A percentile compares a stretch with the other conserved stretches of the same genome.
Conservation (phyloP, 1,140 invertebrate genomes). For the Drosophila busckii region DNA sequence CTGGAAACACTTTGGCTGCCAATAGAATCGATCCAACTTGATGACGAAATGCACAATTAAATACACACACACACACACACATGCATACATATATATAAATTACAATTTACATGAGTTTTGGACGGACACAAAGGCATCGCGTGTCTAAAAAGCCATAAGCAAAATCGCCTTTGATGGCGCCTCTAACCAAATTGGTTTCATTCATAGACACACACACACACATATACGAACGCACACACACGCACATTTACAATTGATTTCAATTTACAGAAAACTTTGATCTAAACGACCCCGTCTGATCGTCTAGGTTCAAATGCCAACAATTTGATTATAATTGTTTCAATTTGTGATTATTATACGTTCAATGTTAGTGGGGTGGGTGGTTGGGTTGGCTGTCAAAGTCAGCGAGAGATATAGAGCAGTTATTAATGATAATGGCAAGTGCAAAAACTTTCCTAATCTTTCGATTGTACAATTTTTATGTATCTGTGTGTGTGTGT, state of each 20-base stretch:
- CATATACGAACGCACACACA: neutral
- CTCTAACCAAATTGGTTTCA: neutral
- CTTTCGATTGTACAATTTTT: no score
- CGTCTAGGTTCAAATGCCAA: constrained; percentile 56
- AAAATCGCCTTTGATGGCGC: constrained; percentile 10
- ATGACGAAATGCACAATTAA: no score
- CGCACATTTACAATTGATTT: constrained; percentile 2
- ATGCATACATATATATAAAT: no score
- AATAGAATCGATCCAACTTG: no score
- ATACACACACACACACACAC: no score
- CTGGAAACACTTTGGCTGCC: no score
- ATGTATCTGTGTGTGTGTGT: no score
- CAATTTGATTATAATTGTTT: constrained; percentile 49
- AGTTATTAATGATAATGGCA: no score
- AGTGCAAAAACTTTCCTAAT: no score
- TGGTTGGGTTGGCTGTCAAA: neutral
- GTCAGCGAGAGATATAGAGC: no score
- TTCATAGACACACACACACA: constrained; percentile 7
- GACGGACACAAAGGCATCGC: constrained; percentile 19
- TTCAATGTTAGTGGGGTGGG: neutral
- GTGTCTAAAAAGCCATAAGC: constrained; percentile 26
- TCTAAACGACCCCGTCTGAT: constrained; percentile 34
- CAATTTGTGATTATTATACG: constrained; percentile 1
- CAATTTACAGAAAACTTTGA: constrained; percentile 15
- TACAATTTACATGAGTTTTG: no score